A percentile compares a stretch with the other conserved stretches of the same genome.
Evolutionary conservation across 2,797 vertebrate species (phyloP).

Genomic region (Rachycentron canadum): DNA sequence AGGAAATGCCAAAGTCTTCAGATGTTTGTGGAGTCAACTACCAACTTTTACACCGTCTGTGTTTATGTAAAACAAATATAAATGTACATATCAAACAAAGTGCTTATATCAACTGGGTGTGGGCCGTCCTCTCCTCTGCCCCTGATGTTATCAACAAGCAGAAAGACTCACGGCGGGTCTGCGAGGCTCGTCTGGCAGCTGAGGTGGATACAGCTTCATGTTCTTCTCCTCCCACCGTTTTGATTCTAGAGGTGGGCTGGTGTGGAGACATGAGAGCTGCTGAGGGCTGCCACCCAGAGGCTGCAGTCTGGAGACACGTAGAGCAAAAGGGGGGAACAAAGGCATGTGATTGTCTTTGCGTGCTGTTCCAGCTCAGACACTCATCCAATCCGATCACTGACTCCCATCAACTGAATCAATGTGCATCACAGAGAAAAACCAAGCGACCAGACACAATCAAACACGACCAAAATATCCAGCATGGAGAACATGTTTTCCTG

Average conservation of each 20-base stretch:
- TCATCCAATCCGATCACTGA: too few relatives aligned
- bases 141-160: too few relatives aligned
- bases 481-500: neutral
- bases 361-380: neutral
- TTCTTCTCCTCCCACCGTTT: slow-evolving; percentile 93
- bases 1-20: neutral
- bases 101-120: neutral
- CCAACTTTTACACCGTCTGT: too few relatives aligned
- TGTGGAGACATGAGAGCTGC: slow-evolving; percentile 86
- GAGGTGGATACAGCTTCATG: slow-evolving; percentile 88
- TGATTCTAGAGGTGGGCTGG: slow-evolving; percentile 77
- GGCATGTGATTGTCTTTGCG: rapidly evolving
- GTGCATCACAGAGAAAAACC: neutral
- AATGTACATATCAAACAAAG: neutral
- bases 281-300: slow-evolving; percentile 50
- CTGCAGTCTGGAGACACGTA: slow-evolving; percentile 57
- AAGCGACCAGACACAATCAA: neutral
- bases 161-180: slow-evolving; percentile 91
- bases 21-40: neutral
- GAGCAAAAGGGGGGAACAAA: rapidly evolving
- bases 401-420: neutral
- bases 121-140: neutral
- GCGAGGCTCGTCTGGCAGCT: slow-evolving; percentile 88
- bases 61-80: neutral
- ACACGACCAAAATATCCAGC: neutral